A percentile compares a stretch with the other conserved stretches of the same genome.
Conservation (phyloP, 2,113 vertebrate species). For the Chloropsis hardwickii region DNA sequence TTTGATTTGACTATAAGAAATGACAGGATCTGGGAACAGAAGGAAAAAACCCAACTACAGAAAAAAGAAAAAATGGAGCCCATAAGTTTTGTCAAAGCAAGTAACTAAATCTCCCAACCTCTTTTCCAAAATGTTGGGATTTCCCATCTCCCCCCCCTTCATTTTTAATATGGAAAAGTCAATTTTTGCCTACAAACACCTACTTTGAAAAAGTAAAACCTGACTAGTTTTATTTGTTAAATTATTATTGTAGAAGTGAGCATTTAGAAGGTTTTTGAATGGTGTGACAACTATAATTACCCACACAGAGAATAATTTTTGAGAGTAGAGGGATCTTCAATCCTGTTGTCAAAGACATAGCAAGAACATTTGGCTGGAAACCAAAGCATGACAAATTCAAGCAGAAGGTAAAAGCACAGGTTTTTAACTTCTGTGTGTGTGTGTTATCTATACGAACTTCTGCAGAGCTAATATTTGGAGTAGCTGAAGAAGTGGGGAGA, state of each 20-base stretch:
- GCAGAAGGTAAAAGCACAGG: not conserved
- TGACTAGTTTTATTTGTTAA: not conserved
- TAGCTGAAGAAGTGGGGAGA: not conserved
- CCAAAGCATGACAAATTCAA: not conserved
- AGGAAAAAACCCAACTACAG: not conserved
- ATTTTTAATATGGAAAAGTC: not conserved
- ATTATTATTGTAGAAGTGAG: not conserved
- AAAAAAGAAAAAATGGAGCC: not conserved
- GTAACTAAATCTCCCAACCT: not conserved
- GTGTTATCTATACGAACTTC: not conserved
- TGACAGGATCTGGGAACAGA: not conserved
- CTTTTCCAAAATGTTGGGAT: not conserved
- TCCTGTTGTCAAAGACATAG: not conserved
- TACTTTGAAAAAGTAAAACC: not conserved
- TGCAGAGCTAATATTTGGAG: not conserved
- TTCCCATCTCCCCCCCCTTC: fast-evolving
- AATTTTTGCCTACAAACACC: not conserved
- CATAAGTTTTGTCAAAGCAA: not conserved
- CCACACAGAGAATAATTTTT: not conserved
- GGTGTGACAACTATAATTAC: slow-evolving; percentile 3
- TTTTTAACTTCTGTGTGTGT: not conserved
- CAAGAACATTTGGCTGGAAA: not conserved
- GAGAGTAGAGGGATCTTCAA: not conserved
- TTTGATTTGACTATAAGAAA: not conserved
- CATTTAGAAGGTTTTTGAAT: not conserved